A percentile compares a stretch with the other conserved stretches of the same genome.
Evolutionary conservation across 2,113 vertebrate genomes (phyloP).

Genomic region (Ornithorhynchus anatinus): DNA sequence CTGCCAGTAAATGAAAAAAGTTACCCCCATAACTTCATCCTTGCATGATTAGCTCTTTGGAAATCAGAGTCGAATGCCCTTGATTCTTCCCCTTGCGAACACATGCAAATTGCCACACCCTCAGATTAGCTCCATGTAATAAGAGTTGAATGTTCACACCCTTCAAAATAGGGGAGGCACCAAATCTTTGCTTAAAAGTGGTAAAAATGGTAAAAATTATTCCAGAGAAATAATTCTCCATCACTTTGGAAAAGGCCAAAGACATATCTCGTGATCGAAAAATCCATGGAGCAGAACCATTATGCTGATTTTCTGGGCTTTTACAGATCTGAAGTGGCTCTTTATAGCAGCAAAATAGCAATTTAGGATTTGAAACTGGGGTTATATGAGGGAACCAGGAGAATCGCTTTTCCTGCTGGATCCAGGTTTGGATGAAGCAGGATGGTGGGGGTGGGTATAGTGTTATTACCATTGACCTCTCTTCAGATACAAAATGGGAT

Average conservation of each 20-base stretch:
- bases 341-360: neutral
- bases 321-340: neutral
- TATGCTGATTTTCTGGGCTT: slow-evolving; percentile 1
- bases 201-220: neutral
- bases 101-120: too few species aligned
- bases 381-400: slow-evolving; percentile 19
- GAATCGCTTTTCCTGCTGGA: slow-evolving; percentile 29
- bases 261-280: neutral
- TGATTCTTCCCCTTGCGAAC: too few species aligned
- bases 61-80: too few species aligned
- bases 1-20: too few species aligned
- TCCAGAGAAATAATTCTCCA: neutral
- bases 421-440: slow-evolving; percentile 9
- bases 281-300: slow-evolving; percentile 14
- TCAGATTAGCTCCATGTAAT: too few species aligned
- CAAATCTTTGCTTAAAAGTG: too few species aligned
- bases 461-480: slow-evolving; percentile 18
- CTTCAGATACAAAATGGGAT: slow-evolving; percentile 1
- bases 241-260: neutral
- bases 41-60: too few species aligned
- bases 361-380: neutral
- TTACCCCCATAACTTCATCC: too few species aligned
- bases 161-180: too few species aligned
- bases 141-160: too few species aligned
- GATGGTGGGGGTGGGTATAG: slow-evolving; percentile 25